Percentiles rank a stretch among this genome's conserved stretches.
These are phyloP conservation scores for Lepidostoma basale DNA, from an alignment of 1,140 invertebrate species.

Conservation along the genomic window DNA sequence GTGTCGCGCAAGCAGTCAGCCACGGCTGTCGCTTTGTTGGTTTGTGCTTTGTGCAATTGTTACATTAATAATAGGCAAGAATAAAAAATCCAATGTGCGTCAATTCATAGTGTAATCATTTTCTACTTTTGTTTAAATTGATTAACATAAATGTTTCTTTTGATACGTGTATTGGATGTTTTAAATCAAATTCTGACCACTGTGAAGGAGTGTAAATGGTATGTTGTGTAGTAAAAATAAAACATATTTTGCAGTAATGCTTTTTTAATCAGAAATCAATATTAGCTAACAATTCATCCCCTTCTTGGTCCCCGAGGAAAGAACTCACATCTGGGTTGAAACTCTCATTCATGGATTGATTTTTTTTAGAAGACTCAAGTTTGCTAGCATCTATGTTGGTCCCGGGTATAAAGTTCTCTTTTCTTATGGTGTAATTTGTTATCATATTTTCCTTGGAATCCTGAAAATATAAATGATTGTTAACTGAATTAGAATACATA, in stretches of 20 bases:
- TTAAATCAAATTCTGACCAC: too few relatives aligned
- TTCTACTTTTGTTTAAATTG: too few relatives aligned
- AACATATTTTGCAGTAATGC: background rate
- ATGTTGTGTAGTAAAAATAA: background rate
- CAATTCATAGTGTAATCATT: too few relatives aligned
- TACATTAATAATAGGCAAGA: too few relatives aligned
- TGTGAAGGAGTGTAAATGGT: too few relatives aligned
- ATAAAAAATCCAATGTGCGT: too few relatives aligned
- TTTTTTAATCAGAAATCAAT: constrained; percentile 52
- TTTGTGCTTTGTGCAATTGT: too few relatives aligned
- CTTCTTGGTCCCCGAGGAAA: constrained; percentile 54
- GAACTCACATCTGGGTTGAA: constrained; percentile 32
- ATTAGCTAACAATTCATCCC: constrained; percentile 54
- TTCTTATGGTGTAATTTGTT: constrained; percentile 3
- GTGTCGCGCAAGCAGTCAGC: too few relatives aligned
- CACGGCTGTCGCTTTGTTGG: too few relatives aligned
- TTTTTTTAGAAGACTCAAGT: background rate
- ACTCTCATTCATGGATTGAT: background rate
- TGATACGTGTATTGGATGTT: too few relatives aligned
- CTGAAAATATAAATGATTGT: constrained; percentile 41
- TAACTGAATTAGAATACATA: too few relatives aligned
- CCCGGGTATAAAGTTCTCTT: constrained; percentile 51
- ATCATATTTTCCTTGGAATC: constrained; percentile 34
- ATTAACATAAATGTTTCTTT: too few relatives aligned
- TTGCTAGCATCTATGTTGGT: constrained; percentile 48